Percentiles rank a stretch among this genome's conserved stretches.
These are phyloP conservation scores for Alexandromys fortis DNA, from an alignment of 2,113 vertebrate genomes.

Conservation along the genomic window DNA sequence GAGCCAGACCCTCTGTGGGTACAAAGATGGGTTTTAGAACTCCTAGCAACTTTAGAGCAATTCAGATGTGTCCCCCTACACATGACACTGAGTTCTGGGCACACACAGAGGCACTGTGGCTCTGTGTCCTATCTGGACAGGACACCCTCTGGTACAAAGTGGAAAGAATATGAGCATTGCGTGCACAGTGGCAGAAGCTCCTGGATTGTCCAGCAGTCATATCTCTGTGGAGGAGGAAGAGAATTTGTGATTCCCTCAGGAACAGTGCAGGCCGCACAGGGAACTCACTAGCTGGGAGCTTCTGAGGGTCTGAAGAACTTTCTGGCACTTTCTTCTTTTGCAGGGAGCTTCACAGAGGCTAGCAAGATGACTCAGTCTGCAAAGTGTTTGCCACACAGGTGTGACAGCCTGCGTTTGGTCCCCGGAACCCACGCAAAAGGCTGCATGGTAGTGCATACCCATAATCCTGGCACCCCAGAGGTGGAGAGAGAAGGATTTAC, in stretches of 20 bases:
- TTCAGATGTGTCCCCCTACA: background rate
- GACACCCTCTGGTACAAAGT: too few species aligned
- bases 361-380: background rate
- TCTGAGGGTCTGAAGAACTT: background rate
- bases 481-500: too few species aligned
- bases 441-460: too few species aligned
- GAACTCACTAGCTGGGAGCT: accelerated
- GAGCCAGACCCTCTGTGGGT: accelerated
- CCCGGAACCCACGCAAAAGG: background rate
- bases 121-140: background rate
- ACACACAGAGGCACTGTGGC: accelerated
- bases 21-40: accelerated
- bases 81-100: background rate
- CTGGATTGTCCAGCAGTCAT: accelerated
- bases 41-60: background rate
- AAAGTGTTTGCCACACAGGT: background rate
- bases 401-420: background rate
- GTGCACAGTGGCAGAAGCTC: accelerated
- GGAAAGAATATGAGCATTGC: accelerated
- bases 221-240: accelerated
- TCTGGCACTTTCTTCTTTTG: too few species aligned
- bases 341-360: background rate
- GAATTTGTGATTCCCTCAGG: background rate
- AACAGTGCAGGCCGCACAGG: accelerated
- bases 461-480: background rate